A percentile compares a stretch with the other conserved stretches of the same genome.
Conservation (phyloP, 2,113 vertebrate species). For the Ceyx margarethae region DNA sequence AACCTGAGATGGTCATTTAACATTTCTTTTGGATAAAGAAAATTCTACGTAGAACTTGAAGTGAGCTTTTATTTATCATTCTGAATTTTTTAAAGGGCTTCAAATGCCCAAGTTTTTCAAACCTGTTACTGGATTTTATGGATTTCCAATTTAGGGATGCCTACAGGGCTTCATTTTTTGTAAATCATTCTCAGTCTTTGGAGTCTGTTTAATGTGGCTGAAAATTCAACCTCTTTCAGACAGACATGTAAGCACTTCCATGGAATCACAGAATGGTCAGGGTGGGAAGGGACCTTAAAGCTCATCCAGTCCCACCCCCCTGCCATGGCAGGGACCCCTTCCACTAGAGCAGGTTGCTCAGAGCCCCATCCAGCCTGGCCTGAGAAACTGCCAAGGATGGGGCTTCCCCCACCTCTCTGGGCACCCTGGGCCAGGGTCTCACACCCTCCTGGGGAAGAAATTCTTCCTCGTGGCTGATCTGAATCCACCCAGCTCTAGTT, state of each 20-base stretch:
- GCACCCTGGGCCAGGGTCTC: too few relatives aligned
- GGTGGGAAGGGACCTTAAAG: too few relatives aligned
- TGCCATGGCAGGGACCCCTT: too few relatives aligned
- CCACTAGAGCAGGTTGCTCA: background rate
- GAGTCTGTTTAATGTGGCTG: background rate
- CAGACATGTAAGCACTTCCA: background rate
- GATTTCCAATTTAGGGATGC: background rate
- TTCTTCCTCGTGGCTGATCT: too few relatives aligned
- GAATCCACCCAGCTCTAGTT: too few relatives aligned
- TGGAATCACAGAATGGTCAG: background rate
- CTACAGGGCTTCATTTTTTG: background rate
- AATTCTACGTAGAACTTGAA: background rate
- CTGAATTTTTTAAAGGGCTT: background rate
- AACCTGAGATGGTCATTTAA: background rate
- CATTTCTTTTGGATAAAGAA: background rate
- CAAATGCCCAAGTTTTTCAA: background rate
- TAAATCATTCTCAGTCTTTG: background rate
- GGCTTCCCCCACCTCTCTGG: too few relatives aligned
- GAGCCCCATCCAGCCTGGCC: too few relatives aligned
- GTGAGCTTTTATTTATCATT: background rate
- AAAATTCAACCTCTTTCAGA: background rate
- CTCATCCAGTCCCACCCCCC: too few relatives aligned
- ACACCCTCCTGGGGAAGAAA: too few relatives aligned
- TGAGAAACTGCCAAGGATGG: too few relatives aligned
- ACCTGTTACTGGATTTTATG: background rate